A percentile compares a stretch with the other conserved stretches of the same genome.
Conservation (phyloP, 2,797 vertebrate genomes). For the Rhabdomys pumilio region DNA sequence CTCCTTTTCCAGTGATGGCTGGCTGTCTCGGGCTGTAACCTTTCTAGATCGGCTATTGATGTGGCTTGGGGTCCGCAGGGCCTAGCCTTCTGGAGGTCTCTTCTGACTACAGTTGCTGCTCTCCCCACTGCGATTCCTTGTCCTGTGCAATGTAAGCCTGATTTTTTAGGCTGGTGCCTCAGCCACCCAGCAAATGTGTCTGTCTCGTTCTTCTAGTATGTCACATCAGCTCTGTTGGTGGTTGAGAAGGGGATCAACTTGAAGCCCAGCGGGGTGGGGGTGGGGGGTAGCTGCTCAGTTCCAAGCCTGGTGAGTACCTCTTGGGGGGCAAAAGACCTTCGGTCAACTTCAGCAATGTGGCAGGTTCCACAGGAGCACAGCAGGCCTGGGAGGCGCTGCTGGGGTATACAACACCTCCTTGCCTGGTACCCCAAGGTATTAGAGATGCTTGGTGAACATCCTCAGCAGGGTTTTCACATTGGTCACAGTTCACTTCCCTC, state of each 20-base stretch:
- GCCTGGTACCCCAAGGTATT: neutral
- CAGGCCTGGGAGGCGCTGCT: neutral
- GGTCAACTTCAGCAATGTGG: neutral
- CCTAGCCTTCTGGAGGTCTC: constrained; percentile 34
- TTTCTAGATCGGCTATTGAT: constrained; percentile 69
- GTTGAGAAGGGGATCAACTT: too few species aligned
- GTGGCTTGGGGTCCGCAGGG: constrained; percentile 62
- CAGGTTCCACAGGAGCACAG: neutral
- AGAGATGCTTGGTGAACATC: neutral
- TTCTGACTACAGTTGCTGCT: neutral
- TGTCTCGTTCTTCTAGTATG: neutral
- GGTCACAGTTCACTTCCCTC: neutral
- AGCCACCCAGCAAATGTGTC: neutral
- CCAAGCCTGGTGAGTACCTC: neutral
- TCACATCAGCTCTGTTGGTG: neutral
- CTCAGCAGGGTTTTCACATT: neutral
- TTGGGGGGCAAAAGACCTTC: too few species aligned
- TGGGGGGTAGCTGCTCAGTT: too few species aligned
- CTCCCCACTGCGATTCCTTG: neutral
- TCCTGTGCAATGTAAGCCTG: constrained; percentile 3
- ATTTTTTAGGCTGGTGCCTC: neutral
- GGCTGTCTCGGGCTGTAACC: constrained; percentile 48
- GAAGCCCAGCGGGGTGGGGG: neutral
- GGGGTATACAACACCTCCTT: neutral
- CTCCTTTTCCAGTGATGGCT: constrained; percentile 63